These are phyloP conservation scores for Aselliscus stoliczkanus DNA, from an alignment of 2,797 vertebrate genomes.

Conservation along the genomic window DNA sequence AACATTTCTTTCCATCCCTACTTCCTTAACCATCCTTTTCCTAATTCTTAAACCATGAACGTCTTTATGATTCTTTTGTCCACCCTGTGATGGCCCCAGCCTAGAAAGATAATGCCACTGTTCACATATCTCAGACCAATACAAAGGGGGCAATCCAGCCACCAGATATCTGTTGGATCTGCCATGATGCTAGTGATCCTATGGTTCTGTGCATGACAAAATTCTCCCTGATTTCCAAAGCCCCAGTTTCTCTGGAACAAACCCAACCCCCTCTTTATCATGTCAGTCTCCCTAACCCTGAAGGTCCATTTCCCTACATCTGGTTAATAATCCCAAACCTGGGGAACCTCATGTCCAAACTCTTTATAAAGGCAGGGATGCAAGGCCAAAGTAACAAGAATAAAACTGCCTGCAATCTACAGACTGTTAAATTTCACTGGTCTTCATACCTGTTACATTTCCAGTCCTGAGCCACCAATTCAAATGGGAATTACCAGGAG, in stretches of 20 bases:
- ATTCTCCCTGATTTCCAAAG: not conserved
- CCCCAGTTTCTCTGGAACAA: not conserved
- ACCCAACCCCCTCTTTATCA: not conserved
- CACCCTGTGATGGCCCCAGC: not conserved
- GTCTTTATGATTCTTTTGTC: not conserved
- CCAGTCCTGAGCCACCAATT: not conserved
- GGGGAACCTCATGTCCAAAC: not conserved
- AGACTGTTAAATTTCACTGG: not conserved
- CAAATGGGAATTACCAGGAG: not conserved
- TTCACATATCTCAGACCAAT: not conserved
- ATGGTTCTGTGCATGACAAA: not conserved
- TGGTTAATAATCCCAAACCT: not conserved
- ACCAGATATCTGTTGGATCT: not conserved
- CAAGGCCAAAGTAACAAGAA: not conserved
- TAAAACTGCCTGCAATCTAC: not conserved
- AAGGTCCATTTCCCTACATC: not conserved
- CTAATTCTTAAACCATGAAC: not conserved
- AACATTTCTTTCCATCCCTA: not conserved
- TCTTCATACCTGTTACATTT: not conserved
- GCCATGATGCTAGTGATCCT: not conserved
- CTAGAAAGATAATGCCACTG: not conserved
- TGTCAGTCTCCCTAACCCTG: not conserved
- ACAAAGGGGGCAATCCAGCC: not conserved
- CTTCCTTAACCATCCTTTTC: not conserved
- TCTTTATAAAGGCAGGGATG: not conserved